Evolutionary conservation across 2,888 invertebrate genomes (phyloP).

Genomic region (Disparrhopalites patrizii): DNA sequence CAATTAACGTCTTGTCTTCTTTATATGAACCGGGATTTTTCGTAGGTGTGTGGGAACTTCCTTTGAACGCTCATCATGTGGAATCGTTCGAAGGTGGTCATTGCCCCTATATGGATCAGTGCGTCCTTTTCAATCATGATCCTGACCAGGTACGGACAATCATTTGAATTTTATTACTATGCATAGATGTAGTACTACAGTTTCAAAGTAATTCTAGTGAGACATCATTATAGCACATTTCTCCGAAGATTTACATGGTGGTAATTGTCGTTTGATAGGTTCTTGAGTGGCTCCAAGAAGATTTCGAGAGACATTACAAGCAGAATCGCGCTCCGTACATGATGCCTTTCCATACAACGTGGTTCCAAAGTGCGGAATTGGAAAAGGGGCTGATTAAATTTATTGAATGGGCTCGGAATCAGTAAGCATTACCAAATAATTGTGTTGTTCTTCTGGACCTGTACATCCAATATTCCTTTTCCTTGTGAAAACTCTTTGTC

Average conservation of each 20-base stretch:
- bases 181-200: neutral
- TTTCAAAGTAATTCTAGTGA: neutral
- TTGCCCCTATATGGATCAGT: conserved; percentile 87
- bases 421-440: conserved; percentile 60
- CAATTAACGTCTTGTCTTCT: no score
- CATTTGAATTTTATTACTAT: neutral
- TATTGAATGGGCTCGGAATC: conserved; percentile 70
- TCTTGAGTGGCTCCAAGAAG: conserved; percentile 83
- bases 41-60: conserved; percentile 81
- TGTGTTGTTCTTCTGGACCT: no score
- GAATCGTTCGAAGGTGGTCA: conserved; percentile 86
- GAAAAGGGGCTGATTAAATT: conserved; percentile 80
- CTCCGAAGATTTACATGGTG: no score
- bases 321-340: conserved; percentile 87
- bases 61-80: conserved; percentile 82
- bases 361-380: conserved; percentile 85
- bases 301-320: conserved; percentile 77
- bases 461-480: no score
- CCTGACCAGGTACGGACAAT: conserved; percentile 57
- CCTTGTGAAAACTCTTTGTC: neutral
- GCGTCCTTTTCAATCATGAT: conserved; percentile 80
- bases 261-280: conserved; percentile 39
- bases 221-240: no score
- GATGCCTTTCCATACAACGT: conserved; percentile 95
- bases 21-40: no score